Conservation (phyloP, 2,797 vertebrate genomes). For the Sciurus carolinensis region DNA sequence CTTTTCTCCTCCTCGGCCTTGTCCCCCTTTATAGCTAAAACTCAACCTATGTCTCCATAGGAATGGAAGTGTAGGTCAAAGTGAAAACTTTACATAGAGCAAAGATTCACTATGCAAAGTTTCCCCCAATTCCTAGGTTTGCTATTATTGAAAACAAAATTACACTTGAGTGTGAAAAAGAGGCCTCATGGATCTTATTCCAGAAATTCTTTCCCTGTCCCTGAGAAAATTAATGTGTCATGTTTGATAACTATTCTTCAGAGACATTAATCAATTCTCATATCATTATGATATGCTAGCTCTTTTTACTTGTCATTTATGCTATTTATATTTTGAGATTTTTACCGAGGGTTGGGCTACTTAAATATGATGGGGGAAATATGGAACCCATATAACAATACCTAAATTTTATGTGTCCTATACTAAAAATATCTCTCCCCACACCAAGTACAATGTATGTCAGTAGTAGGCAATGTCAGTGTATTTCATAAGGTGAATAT, state of each 20-base stretch:
- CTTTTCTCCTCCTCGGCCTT: neutral
- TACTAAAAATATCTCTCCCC: neutral
- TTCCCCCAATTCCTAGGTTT: neutral
- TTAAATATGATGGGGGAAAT: constrained; percentile 18
- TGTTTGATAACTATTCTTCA: constrained; percentile 20
- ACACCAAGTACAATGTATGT: neutral
- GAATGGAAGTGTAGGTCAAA: neutral
- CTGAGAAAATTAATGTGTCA: constrained; percentile 7
- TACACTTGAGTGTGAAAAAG: constrained; percentile 64
- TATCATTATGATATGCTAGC: neutral
- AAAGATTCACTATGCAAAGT: constrained; percentile 33
- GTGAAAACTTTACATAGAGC: neutral
- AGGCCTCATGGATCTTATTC: constrained; percentile 44
- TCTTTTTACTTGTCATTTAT: constrained; percentile 34
- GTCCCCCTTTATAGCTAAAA: constrained; percentile 35
- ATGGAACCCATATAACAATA: neutral
- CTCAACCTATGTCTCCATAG: constrained; percentile 75
- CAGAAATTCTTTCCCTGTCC: constrained; percentile 57
- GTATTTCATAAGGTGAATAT: constrained; percentile 77
- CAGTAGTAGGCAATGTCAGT: neutral
- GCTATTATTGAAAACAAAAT: constrained; percentile 77
- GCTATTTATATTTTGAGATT: constrained; percentile 48
- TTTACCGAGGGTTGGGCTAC: neutral
- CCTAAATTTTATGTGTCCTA: neutral
- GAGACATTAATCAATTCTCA: neutral